phyloP scores from a whole-genome alignment of 2,113 vertebrate genomes.

The Dasypus novemcinctus region DNA sequence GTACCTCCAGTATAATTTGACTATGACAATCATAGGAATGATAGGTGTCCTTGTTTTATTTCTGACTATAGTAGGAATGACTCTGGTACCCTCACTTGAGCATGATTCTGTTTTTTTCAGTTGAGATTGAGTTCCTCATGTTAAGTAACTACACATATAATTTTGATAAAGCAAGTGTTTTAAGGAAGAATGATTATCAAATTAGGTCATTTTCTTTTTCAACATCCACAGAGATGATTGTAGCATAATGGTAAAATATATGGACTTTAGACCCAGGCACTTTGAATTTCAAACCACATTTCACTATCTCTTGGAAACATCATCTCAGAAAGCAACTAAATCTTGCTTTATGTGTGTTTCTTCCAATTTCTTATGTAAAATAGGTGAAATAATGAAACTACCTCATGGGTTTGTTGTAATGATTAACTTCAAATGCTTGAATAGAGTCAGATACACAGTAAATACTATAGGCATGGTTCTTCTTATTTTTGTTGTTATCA shows the following conservation, averaged over 20 bases:
- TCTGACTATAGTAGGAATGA: not conserved
- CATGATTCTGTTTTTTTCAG: not conserved
- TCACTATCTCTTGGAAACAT: not conserved
- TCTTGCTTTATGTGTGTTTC: not conserved
- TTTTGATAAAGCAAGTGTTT: not conserved
- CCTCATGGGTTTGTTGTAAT: not conserved
- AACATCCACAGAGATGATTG: not conserved
- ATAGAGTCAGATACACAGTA: not conserved
- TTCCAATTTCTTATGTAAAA: not conserved
- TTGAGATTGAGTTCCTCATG: not conserved
- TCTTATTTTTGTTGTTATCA: not conserved
- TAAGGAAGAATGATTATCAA: not conserved
- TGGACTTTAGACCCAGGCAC: not conserved
- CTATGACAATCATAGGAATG: not conserved
- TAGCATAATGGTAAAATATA: not conserved
- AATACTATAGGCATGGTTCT: not conserved
- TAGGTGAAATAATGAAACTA: not conserved
- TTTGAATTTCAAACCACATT: not conserved
- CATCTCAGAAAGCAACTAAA: not conserved
- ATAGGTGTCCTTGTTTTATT: not conserved
- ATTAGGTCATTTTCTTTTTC: not conserved
- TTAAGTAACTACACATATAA: not conserved
- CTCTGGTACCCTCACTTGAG: not conserved
- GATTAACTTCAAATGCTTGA: not conserved
- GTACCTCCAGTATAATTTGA: not conserved